phyloP scores from a whole-genome alignment of 1,140 invertebrate species.

The Semibalanus balanoides region DNA sequence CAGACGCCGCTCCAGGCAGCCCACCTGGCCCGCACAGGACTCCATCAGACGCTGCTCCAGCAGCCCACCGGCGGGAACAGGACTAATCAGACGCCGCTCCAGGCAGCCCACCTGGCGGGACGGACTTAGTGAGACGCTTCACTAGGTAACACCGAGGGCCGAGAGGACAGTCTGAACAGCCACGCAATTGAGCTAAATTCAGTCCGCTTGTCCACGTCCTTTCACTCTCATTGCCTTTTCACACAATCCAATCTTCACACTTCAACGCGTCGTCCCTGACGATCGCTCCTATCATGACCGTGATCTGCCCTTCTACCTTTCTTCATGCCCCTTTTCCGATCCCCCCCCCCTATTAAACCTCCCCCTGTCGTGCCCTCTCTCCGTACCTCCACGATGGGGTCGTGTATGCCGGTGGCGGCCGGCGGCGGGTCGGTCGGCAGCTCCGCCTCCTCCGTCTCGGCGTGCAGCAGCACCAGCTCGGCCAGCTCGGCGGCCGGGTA shows the following conservation, averaged over 20 bases:
- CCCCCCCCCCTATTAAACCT: no score
- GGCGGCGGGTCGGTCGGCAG: not conserved
- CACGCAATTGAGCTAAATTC: no score
- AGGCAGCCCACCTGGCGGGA: no score
- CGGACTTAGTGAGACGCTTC: conserved; percentile 13
- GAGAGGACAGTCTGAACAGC: no score
- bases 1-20: no score
- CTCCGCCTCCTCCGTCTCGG: not conserved
- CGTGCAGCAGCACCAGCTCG: not conserved
- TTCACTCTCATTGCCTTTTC: no score
- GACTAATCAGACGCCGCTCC: not conserved
- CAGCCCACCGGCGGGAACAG: not conserved
- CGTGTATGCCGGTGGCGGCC: not conserved
- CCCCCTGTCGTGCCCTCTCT: not conserved
- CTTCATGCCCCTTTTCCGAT: not conserved
- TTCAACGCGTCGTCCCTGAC: no score
- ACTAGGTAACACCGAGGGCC: no score
- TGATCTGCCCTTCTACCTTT: no score
- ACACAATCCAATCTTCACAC: no score
- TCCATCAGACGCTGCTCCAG: not conserved
- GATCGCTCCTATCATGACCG: no score
- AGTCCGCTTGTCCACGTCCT: no score
- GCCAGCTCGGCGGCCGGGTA: not conserved
- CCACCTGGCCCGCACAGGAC: not conserved
- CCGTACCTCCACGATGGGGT: not conserved